Evolutionary conservation across 2,888 invertebrate genomes (phyloP), one percentile per base, ranked within the genome.

Genomic region (Marronus borbonicus): DNA sequence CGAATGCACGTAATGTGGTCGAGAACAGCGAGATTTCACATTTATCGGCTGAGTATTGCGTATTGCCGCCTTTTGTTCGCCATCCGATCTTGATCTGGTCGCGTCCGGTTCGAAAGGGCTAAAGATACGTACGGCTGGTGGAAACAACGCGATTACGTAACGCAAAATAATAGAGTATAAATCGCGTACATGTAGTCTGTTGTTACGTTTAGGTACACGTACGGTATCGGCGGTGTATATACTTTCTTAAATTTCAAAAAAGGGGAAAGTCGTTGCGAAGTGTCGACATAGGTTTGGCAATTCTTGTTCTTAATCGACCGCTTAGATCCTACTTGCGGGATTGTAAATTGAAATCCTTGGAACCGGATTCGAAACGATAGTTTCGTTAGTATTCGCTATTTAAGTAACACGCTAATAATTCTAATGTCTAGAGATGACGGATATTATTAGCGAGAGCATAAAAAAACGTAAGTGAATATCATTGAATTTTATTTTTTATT

Each of bases 11-110:
- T 49, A 36, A 36, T 5, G 31, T 50, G 50, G n/a, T 50, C n/a
- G 68, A 2, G 14, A 39, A 3, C 28, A 5, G 24, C 20, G 14
- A 39, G 68, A 68, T 50, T 49, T 68, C 50, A 24, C 39, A 50
- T 14, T 68, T 50, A 49, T 50, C 49, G 31, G 28, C 10, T 14
- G 12, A 62, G 28, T 68, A 24, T 68, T 68, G n/a, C 50, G 68
- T 20, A 24, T 28, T 28, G 50, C 49, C 28, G 68, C n/a, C 68
- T 68, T 65, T 68, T 68, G 68, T 68, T 68, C 50, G 28, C 20
- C 2, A 39, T 20, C 20, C 28, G 50, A 68, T 68, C 68, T 68
- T 68, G 68, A 68, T 68, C 50, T 50, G 7, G 3, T 28, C 68
- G 50, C 24, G 50, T 68, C 68, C 68, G 50, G 50, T 50, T 50